Evolutionary conservation across 2,888 invertebrate genomes (phyloP).

Genomic region (Fabriciana adippe): DNA sequence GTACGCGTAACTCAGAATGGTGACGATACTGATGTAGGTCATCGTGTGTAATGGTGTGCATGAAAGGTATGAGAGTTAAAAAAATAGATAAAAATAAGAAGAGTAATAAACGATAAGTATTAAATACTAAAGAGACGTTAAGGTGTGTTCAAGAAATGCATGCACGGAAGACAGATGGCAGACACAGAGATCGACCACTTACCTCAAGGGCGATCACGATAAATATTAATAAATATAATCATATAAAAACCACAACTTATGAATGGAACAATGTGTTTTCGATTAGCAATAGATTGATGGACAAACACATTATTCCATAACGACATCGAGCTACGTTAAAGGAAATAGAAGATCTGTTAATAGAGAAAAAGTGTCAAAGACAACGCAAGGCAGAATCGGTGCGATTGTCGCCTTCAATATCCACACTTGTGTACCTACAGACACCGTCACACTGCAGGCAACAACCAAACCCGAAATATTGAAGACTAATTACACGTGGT

Average conservation of each 20-base stretch:
- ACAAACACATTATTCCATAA: constrained; percentile 70
- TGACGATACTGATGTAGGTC: constrained; percentile 53
- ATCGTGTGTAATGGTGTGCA: constrained; percentile 71
- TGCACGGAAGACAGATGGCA: constrained; percentile 69
- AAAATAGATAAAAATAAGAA: constrained; percentile 61
- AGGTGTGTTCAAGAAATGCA: constrained; percentile 57
- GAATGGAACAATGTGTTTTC: constrained; percentile 70
- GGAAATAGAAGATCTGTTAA: constrained; percentile 66
- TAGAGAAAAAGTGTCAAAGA: constrained; percentile 64
- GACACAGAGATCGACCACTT: constrained; percentile 74
- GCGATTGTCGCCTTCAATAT: constrained; percentile 77
- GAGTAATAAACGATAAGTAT: constrained; percentile 55
- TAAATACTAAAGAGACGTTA: constrained; percentile 51
- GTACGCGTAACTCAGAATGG: constrained; percentile 49
- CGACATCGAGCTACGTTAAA: constrained; percentile 72
- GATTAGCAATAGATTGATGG: constrained; percentile 26
- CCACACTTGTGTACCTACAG: constrained; percentile 61
- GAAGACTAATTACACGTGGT: constrained; percentile 75
- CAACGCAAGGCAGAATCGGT: constrained; percentile 78
- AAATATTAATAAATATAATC: constrained; percentile 33
- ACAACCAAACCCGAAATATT: constrained; percentile 75
- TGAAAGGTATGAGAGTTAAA: constrained; percentile 71
- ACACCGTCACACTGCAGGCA: constrained; percentile 73
- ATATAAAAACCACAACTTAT: constrained; percentile 44
- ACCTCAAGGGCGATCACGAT: constrained; percentile 54